Percentiles rank a stretch among this genome's conserved stretches.
Evolutionary conservation across 2,888 invertebrate genomes (phyloP).

Genomic region (Therioaphis trifolii): DNA sequence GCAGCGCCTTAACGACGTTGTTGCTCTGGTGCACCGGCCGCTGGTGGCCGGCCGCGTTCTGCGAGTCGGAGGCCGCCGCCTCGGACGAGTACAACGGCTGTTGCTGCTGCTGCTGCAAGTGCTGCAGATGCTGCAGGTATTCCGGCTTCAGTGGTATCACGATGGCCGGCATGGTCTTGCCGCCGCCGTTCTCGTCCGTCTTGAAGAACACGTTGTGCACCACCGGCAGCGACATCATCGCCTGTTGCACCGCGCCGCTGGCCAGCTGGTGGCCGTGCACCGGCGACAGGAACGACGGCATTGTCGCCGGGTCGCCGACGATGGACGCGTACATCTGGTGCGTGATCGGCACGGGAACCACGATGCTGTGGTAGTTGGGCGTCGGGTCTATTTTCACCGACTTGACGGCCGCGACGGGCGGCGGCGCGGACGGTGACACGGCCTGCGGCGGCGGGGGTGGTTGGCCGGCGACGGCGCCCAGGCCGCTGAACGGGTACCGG

Average conservation of each 20-base stretch:
- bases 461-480: neutral
- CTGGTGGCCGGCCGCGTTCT: conserved; percentile 40
- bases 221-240: conserved; percentile 60
- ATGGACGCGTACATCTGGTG: conserved; percentile 53
- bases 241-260: conserved; percentile 49
- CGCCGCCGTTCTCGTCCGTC: conserved; percentile 56
- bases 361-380: conserved; percentile 54
- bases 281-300: neutral
- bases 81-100: conserved; percentile 10
- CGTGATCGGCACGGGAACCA: conserved; percentile 52
- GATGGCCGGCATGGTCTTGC: conserved; percentile 59
- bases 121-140: conserved; percentile 53
- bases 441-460: conserved; percentile 19
- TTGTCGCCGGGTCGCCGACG: neutral
- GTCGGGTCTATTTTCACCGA: conserved; percentile 42
- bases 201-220: conserved; percentile 61
- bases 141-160: conserved; percentile 57
- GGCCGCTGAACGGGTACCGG: conserved; percentile 27
- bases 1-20: neutral
- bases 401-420: conserved; percentile 25
- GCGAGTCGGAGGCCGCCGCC: conserved; percentile 5
- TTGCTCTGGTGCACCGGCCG: conserved; percentile 11
- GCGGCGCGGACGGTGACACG: neutral
- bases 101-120: conserved; percentile 31
- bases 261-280: conserved; percentile 48